phyloP scores from a whole-genome alignment of 2,888 invertebrate genomes.

The Pantelozetes paolii region DNA sequence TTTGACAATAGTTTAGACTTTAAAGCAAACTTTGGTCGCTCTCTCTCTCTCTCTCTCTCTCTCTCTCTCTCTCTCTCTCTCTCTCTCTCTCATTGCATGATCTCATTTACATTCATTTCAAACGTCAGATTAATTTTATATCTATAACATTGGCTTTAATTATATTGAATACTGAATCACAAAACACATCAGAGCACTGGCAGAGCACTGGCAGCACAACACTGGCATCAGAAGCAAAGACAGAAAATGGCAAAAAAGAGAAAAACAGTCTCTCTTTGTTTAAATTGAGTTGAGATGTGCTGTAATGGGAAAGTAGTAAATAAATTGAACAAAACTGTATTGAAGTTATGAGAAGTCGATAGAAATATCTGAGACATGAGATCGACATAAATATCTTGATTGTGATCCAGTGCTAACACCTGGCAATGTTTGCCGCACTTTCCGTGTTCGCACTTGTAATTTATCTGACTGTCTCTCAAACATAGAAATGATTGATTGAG shows the following conservation, averaged over 20 bases:
- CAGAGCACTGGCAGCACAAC: not conserved
- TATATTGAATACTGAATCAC: slow-evolving; percentile 6
- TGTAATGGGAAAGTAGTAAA: not conserved
- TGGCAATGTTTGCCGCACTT: slow-evolving; percentile 33
- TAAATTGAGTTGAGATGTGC: not conserved
- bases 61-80: too few relatives aligned
- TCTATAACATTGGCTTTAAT: slow-evolving; percentile 27
- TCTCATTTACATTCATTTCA: slow-evolving; percentile 37
- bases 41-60: too few relatives aligned
- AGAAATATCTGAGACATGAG: not conserved
- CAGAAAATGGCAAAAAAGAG: not conserved
- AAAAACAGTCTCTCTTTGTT: slow-evolving; percentile 27
- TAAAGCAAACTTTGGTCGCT: not conserved
- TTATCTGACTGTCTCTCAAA: slow-evolving; percentile 37
- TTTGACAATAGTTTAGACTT: not conserved
- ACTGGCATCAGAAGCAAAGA: not conserved
- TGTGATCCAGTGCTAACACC: slow-evolving; percentile 29
- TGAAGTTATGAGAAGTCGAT: not conserved
- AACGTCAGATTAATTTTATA: slow-evolving; percentile 38
- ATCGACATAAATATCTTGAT: slow-evolving; percentile 33
- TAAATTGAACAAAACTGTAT: slow-evolving; percentile 5
- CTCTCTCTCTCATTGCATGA: too few relatives aligned
- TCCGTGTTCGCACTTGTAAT: slow-evolving; percentile 34
- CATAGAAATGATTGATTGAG: slow-evolving; percentile 30
- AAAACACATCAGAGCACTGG: not conserved